Conservation (phyloP, 1,140 invertebrate genomes). For the Drosophila guanche region DNA sequence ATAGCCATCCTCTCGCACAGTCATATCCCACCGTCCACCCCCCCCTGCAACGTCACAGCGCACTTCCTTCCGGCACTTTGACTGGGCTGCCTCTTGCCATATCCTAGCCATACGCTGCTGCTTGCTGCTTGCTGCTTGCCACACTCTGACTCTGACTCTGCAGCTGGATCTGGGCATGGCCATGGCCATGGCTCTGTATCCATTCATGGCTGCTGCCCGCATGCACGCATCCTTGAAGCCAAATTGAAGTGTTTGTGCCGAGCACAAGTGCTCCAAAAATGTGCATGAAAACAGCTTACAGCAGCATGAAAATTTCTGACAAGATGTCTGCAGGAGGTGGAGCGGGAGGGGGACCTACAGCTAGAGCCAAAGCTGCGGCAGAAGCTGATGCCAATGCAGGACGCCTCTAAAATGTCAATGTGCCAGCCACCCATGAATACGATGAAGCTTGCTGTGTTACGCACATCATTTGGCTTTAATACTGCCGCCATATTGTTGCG, state of each 20-base stretch:
- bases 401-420: slow-evolving; percentile 8
- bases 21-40: too few species aligned
- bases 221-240: slow-evolving; percentile 68
- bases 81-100: slow-evolving; percentile 38
- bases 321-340: slow-evolving; percentile 44
- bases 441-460: slow-evolving; percentile 41
- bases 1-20: slow-evolving; percentile 4
- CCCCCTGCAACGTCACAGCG: slow-evolving; percentile 31
- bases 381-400: slow-evolving; percentile 1
- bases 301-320: slow-evolving; percentile 75
- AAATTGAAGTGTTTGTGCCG: slow-evolving; percentile 77
- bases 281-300: slow-evolving; percentile 80
- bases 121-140: slow-evolving; percentile 58
- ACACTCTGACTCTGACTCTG: slow-evolving; percentile 21
- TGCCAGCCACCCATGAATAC: slow-evolving; percentile 7
- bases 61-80: slow-evolving; percentile 73
- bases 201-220: slow-evolving; percentile 6
- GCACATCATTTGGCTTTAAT: slow-evolving; percentile 72
- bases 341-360: not conserved
- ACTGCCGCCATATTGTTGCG: slow-evolving; percentile 56
- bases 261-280: slow-evolving; percentile 75
- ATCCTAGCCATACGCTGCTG: not conserved
- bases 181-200: slow-evolving; percentile 3
- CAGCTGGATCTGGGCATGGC: not conserved
- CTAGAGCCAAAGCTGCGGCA: too few species aligned